These are phyloP conservation scores for Pissodes strobi DNA, from an alignment of 1,140 invertebrate species.

Conservation along the genomic window DNA sequence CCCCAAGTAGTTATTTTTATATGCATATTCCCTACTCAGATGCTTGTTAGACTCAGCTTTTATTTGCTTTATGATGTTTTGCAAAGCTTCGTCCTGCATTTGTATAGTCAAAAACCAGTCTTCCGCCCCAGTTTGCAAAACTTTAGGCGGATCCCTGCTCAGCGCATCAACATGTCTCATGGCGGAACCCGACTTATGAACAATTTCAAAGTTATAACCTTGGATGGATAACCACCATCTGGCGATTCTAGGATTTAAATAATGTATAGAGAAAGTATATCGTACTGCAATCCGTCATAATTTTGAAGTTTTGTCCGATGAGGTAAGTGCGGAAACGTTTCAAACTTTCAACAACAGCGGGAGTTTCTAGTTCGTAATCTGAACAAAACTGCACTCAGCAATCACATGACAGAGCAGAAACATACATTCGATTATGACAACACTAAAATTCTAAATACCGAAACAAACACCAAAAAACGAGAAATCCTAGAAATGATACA, in stretches of 20 bases:
- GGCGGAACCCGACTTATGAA: background rate
- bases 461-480: no score
- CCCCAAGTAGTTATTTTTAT: no score
- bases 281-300: slow-evolving; percentile 47
- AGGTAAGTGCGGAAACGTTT: no score
- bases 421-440: no score
- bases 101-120: slow-evolving; percentile 3
- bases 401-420: no score
- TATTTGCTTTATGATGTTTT: no score
- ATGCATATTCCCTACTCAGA: no score
- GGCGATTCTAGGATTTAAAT: slow-evolving; percentile 36
- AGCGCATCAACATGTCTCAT: slow-evolving; percentile 12
- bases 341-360: no score
- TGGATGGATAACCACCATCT: slow-evolving; percentile 55
- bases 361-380: slow-evolving; percentile 23
- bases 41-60: no score
- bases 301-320: background rate
- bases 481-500: no score
- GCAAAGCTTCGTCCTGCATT: slow-evolving; percentile 1
- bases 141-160: background rate
- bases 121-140: background rate
- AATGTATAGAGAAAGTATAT: slow-evolving; percentile 32
- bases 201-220: slow-evolving; percentile 48
- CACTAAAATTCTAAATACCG: no score
- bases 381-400: no score